Conservation (phyloP, 2,113 vertebrate genomes). For the Copsychus sechellarum region DNA sequence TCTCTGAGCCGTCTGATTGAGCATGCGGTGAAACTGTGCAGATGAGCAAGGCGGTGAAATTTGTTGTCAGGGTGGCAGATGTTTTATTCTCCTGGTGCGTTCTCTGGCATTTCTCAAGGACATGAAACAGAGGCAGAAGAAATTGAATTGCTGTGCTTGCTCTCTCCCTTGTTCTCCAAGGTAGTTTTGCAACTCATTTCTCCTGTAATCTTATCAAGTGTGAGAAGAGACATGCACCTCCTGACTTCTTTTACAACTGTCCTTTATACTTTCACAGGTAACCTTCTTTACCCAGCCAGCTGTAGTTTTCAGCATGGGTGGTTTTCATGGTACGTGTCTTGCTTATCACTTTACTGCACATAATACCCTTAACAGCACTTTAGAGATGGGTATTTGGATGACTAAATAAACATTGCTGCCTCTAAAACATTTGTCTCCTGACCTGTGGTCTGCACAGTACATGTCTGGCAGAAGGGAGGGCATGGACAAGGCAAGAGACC, state of each 20-base stretch:
- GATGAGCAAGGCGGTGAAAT: background rate
- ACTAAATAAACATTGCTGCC: background rate
- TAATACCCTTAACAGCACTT: background rate
- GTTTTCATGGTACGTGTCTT: background rate
- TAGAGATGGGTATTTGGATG: background rate
- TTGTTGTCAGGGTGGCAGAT: constrained; percentile 31
- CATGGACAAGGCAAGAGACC: background rate
- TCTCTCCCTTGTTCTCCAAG: background rate
- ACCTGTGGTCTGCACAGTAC: background rate
- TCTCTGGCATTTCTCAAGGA: constrained; percentile 17
- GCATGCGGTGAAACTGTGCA: background rate
- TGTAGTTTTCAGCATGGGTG: constrained; percentile 24
- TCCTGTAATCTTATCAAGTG: background rate
- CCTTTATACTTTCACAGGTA: background rate
- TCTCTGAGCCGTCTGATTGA: background rate
- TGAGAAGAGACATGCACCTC: background rate
- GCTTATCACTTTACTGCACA: background rate
- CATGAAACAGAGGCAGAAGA: constrained; percentile 6
- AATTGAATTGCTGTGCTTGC: background rate
- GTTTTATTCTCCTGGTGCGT: background rate
- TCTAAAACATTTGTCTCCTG: background rate
- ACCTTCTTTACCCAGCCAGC: background rate
- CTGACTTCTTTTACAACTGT: background rate
- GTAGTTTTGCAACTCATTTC: constrained; percentile 6
- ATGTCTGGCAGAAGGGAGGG: background rate